phyloP scores from a whole-genome alignment of 2,888 invertebrate genomes.

The Campoplex nolae region DNA sequence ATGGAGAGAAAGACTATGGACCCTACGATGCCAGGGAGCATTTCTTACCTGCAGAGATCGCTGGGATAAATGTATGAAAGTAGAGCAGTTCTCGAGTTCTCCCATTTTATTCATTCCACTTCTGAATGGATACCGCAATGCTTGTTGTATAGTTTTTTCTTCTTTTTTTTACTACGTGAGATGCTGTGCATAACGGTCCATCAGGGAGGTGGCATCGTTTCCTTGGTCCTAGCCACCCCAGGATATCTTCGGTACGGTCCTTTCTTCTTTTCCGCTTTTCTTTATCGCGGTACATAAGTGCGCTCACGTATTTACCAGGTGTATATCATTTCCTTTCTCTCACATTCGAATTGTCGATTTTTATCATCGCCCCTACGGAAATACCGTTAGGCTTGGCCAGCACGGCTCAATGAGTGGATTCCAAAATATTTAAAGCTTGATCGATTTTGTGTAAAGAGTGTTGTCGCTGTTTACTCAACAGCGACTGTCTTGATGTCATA shows the following conservation, averaged over 20 bases:
- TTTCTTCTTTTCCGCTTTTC: slow-evolving; percentile 28
- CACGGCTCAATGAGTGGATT: neutral
- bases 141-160: slow-evolving; percentile 67
- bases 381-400: slow-evolving; percentile 43
- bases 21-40: slow-evolving; percentile 32
- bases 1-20: slow-evolving; percentile 43
- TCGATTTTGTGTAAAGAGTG: neutral
- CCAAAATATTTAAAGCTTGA: neutral
- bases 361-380: slow-evolving; percentile 14
- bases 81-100: slow-evolving; percentile 79
- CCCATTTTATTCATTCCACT: slow-evolving; percentile 76
- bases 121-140: slow-evolving; percentile 77
- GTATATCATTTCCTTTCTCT: slow-evolving; percentile 30
- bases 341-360: slow-evolving; percentile 28
- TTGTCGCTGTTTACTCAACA: neutral
- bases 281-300: slow-evolving; percentile 45
- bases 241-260: slow-evolving; percentile 33
- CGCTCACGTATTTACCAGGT: slow-evolving; percentile 32
- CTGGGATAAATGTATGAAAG: slow-evolving; percentile 75
- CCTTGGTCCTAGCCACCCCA: slow-evolving; percentile 19
- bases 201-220: slow-evolving; percentile 21
- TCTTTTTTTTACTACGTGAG: slow-evolving; percentile 53
- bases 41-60: slow-evolving; percentile 73
- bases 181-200: slow-evolving; percentile 43
- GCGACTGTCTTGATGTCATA: neutral